phyloP scores from a whole-genome alignment of 2,797 vertebrate species.

The Macropodus opercularis region DNA sequence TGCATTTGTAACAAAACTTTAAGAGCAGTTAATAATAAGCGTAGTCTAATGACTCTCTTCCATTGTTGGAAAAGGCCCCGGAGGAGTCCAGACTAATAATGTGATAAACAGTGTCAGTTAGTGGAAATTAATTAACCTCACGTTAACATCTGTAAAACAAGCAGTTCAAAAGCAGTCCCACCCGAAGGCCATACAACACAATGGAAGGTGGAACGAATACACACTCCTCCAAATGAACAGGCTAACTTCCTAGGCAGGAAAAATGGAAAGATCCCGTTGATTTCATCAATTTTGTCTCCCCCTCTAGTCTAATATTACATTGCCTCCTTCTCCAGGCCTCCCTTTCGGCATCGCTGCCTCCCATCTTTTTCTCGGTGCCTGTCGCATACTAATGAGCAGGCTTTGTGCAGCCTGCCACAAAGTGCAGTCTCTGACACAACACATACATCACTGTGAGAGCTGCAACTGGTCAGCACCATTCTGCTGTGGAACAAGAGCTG shows the following conservation, averaged over 20 bases:
- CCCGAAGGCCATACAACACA: slow-evolving; percentile 39
- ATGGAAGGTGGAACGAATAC: slow-evolving; percentile 39
- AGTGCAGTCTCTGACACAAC: slow-evolving; percentile 75
- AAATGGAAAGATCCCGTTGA: slow-evolving; percentile 69
- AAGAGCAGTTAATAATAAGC: slow-evolving; percentile 23
- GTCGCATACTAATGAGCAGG: slow-evolving; percentile 79
- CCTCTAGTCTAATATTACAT: slow-evolving; percentile 71
- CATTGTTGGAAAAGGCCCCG: slow-evolving; percentile 11
- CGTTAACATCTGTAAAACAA: slow-evolving; percentile 64
- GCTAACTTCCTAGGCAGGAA: slow-evolving; percentile 48
- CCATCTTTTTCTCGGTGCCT: slow-evolving; percentile 64
- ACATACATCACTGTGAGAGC: slow-evolving; percentile 77
- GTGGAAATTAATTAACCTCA: slow-evolving; percentile 63
- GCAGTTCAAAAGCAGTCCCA: slow-evolving; percentile 45
- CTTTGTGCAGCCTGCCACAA: slow-evolving; percentile 72
- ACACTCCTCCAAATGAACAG: slow-evolving; percentile 55
- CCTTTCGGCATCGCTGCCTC: slow-evolving; percentile 76
- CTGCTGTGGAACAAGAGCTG: slow-evolving; percentile 55
- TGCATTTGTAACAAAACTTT: slow-evolving; percentile 11
- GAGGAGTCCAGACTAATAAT: slow-evolving; percentile 23
- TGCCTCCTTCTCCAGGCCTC: slow-evolving; percentile 66
- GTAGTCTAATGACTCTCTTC: slow-evolving; percentile 22
- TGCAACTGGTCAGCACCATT: slow-evolving; percentile 65
- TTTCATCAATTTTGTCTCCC: slow-evolving; percentile 71
- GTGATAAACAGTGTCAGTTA: slow-evolving; percentile 52